phyloP scores from a whole-genome alignment of 2,888 invertebrate species.

The Catocala nupta region DNA sequence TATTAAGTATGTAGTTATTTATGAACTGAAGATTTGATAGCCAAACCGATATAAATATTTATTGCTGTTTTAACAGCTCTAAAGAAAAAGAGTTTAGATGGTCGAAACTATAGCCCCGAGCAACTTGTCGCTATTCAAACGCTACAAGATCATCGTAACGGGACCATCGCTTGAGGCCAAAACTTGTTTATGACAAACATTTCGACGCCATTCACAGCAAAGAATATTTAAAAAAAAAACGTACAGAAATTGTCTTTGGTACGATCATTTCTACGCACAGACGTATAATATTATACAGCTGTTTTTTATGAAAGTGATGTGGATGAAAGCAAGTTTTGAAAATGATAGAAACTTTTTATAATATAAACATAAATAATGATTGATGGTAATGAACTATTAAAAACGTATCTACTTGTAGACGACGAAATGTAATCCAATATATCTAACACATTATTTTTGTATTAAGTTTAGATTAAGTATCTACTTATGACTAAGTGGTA shows the following conservation, averaged over 20 bases:
- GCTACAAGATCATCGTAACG: conserved; percentile 33
- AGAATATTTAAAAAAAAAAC: conserved; percentile 19
- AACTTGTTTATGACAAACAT: conserved; percentile 32
- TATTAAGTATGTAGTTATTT: not conserved
- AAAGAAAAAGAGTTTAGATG: conserved; percentile 20
- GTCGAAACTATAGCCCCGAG: conserved; percentile 22
- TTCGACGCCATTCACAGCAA: conserved; percentile 10
- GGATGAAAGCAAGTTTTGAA: conserved; percentile 24
- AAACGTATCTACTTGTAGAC: too few relatives aligned
- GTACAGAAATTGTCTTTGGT: conserved; percentile 24
- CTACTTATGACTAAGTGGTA: too few relatives aligned
- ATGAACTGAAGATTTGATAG: conserved; percentile 1
- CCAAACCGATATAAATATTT: not conserved
- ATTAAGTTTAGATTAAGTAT: too few relatives aligned
- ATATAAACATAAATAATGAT: too few relatives aligned
- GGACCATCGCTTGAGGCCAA: conserved; percentile 36
- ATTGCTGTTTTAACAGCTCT: not conserved
- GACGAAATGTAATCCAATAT: too few relatives aligned
- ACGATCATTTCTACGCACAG: conserved; percentile 23
- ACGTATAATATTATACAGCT: too few relatives aligned
- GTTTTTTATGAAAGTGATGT: too few relatives aligned
- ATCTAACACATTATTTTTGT: too few relatives aligned
- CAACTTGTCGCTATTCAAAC: conserved; percentile 26
- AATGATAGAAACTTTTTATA: conserved; percentile 7
- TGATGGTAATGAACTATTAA: too few relatives aligned